Base-by-base conservation (phyloP, 1,140 invertebrate species). In the Drosophila tsacasi region DNA sequence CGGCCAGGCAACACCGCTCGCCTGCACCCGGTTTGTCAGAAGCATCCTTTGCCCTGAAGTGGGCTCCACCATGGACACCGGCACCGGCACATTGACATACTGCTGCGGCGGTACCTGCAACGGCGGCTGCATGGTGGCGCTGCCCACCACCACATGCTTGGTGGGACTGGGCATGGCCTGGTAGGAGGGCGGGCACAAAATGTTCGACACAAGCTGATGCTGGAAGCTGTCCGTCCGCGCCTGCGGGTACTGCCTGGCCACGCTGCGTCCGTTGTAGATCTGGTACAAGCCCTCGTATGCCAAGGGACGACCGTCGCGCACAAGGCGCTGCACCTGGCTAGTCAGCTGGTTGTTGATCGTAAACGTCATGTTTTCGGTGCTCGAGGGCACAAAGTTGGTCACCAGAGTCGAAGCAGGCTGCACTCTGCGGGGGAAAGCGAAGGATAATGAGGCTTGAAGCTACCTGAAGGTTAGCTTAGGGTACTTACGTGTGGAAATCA, bases 31-130 rank as follows among this genome's bases (percentile, higher is more conserved):
- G 93, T 96, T 97, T 4, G 95, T 95, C 21, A 96, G 82, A 25
- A 96, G 86, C 95, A 96, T 96, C 91, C 96, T 95, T 73, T 95
- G 94, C 7, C 95, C 95, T 66, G 94, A 94, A 0, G 92, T 93
- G 46, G 94, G 94, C 93, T 98, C 97, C 37, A 98, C 96, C 95
- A 98, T 97, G n/a, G 97, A 97, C 6, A 98, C 97, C n/a, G 97
- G 97, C 6, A 94, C 92, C 5, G 92, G 92, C 13, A 95, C 94
- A 54, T 94, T 94, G 13, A 96, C 97, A 93, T 98, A 97, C 79
- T 98, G 97, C 87, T 97, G 97, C 46, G 96, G 96, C 91, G 96
- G 96, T 79, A 93, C 92, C 61, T 93, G 92, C 61, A 93, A 73
- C 39, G 94, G 94, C 12, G 95, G 95, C 80, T 95, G 95, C 92